A percentile compares a stretch with the other conserved stretches of the same genome.
Evolutionary conservation across 1,140 invertebrate species (phyloP).

Genomic region (Sinella curviseta): DNA sequence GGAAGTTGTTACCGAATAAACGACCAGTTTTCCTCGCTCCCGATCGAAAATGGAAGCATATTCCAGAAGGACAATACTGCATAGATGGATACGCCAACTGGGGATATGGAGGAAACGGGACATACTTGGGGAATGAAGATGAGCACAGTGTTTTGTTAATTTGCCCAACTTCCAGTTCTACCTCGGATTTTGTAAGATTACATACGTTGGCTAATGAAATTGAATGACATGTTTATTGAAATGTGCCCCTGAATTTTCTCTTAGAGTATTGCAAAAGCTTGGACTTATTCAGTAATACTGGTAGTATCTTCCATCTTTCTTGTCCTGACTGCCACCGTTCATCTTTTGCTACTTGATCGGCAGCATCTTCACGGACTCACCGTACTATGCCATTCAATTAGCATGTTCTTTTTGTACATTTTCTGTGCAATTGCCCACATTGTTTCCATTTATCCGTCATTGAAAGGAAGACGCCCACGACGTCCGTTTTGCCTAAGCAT

Average conservation of each 20-base stretch:
- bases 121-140: background rate
- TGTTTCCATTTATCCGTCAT: background rate
- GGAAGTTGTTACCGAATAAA: background rate
- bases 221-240: background rate
- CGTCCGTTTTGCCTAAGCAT: background rate
- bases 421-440: slow-evolving; percentile 21
- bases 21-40: background rate
- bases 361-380: slow-evolving; percentile 10
- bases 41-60: background rate
- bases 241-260: background rate
- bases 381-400: background rate
- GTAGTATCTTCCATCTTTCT: background rate
- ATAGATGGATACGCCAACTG: slow-evolving; percentile 19
- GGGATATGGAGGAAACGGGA: background rate
- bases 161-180: too few relatives aligned
- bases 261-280: background rate
- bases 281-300: background rate
- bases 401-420: slow-evolving; percentile 12
- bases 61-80: background rate
- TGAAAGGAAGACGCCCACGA: background rate
- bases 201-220: too few relatives aligned
- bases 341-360: background rate
- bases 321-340: background rate
- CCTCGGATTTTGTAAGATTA: background rate
- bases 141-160: background rate